Base-by-base conservation (phyloP, 92 coral and sea anemone genomes). In the Epizoanthus illoricatus region DNA sequence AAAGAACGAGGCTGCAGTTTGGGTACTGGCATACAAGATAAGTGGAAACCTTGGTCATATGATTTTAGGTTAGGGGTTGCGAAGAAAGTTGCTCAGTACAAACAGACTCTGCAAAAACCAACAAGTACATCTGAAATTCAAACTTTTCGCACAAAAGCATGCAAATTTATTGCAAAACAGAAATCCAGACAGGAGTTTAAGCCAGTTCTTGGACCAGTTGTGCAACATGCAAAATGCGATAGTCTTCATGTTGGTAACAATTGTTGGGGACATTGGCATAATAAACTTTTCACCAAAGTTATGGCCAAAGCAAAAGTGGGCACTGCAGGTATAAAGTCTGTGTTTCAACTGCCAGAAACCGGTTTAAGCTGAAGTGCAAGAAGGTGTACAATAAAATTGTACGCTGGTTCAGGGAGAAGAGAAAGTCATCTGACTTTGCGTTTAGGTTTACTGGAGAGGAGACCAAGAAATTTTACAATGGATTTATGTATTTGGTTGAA, bases 201-300 rank as follows among this genome's bases (percentile, higher is more conserved):
- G 85, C 82, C 93, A 75, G 24, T 90, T 73, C 80, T 84, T 59
- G 93, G 93, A 8, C 92, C 90, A 0, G 33, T 90, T 47, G 86
- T 86, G 57, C 90, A 83, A 58, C 73, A 86, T 73, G 84, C 88
- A 33, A 89, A 89, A 70, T 79, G 85, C 72, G 90, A 89, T 28
- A 89, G 80, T 64, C 89, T 90, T 5, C 93, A 87, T 70, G 81
- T 91, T 56, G 88, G 90, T 28, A 91, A 86, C 81, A 88, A 88
- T 72, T 88, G 92, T 60, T 88, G 92, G 94, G 84, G 91, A 71
- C 94, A 91, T 65, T 88, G 94, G 91, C 88, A 88, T 76, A 84
- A 87, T 33, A 55, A 82, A 69, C 69, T 88, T 75, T 85, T 91
- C n/a, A 85, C 83, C 76, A 86, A 85, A 82, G 88, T 88, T 64